Conservation (phyloP, 2,797 vertebrate genomes). For the Gymnopithys bicolor region DNA sequence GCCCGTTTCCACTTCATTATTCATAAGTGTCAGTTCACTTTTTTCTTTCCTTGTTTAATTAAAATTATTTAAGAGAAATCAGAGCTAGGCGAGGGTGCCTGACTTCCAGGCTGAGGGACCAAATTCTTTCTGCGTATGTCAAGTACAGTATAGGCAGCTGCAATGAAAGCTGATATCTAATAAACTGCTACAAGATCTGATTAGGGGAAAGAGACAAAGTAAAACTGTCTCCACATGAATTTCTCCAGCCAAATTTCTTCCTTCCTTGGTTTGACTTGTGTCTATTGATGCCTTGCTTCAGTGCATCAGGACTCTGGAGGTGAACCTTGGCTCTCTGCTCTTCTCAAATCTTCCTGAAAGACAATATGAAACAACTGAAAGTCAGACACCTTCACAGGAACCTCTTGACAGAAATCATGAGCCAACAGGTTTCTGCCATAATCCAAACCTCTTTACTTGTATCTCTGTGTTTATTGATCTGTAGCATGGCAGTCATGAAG, state of each 20-base stretch:
- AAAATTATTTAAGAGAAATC: constrained; percentile 49
- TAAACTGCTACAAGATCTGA: background rate
- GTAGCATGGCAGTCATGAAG: accelerated
- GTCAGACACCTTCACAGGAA: background rate
- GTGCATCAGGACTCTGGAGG: background rate
- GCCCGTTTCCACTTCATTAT: constrained; percentile 48
- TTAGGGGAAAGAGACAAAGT: background rate
- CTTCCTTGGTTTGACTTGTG: background rate
- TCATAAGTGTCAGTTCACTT: constrained; percentile 43
- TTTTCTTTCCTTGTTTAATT: constrained; percentile 37
- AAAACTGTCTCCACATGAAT: background rate
- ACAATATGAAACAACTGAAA: background rate
- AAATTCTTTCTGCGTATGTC: background rate
- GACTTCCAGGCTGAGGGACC: constrained; percentile 13
- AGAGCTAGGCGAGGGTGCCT: background rate
- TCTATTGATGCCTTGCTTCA: background rate
- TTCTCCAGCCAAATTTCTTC: background rate
- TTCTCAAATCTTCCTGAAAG: background rate
- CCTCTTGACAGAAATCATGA: background rate
- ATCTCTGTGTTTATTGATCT: background rate
- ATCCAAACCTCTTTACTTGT: background rate
- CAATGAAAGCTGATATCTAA: constrained; percentile 5
- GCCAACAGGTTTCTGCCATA: background rate
- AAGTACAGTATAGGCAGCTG: constrained; percentile 23
- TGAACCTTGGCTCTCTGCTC: background rate